Evolutionary conservation across 2,797 vertebrate genomes (phyloP), one percentile per base, ranked within the genome.

Genomic region (Pteronotus mesoamericanus): DNA sequence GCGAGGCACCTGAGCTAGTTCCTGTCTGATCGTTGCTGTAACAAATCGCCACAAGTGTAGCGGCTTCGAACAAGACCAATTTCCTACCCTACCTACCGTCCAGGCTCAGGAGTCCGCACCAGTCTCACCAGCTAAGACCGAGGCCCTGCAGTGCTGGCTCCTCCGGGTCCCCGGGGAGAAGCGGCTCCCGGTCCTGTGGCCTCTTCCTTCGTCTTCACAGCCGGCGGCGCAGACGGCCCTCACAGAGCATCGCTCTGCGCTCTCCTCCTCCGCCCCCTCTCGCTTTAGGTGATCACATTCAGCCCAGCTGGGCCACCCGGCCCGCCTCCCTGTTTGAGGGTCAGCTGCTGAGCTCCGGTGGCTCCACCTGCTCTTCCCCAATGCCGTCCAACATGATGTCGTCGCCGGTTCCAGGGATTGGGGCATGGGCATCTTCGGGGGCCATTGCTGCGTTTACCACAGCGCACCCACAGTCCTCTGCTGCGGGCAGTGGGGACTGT

Each of bases 171-270:
- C 21, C 9, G 32, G n/a, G 29, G 34, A 34, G 11, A 2, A 0
- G 12, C 1, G 0, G 10, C 24, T 34, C 9, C 37, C 7, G 1
- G 68, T 61, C 48, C 74, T 34, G 0, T 0, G 37, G 32, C 87
- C 22, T 29, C 61, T 9, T 39, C 59, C 46, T 21, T 21, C 14
- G 0, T 2, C 46, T 32, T 22, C 39, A 12, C 9, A 32, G 32
- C 77, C 68, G 9, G 46, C 14, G 7, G 19, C 8, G 16, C 2
- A 16, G 80, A 2, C 32, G 0, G 61, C 21, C n/a, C 37, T 55
- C 11, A 11, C 16, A 0, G 1, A 0, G 5, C 8, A 6, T 2
- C 2, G 0, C 42, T 44, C 72, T 0, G 3, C 0, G 18, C 24
- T 22, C 64, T 15, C n/a, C 9, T 14, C 34, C 55, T 19, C 61